Base-by-base conservation (phyloP, 2,797 vertebrate species). In the Hafferia zeledoni region DNA sequence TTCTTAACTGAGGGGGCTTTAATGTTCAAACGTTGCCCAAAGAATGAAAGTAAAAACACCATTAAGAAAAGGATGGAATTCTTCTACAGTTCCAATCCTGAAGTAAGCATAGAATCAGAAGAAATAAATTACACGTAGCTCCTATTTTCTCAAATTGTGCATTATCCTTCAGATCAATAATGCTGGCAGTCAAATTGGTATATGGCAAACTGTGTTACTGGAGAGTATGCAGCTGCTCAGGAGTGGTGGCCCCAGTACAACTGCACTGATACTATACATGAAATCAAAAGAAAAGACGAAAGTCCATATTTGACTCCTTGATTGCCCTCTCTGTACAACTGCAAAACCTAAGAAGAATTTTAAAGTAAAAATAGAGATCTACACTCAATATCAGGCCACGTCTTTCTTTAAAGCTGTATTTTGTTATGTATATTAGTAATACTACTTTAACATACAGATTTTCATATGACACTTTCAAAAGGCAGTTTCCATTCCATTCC, bases 301-400 rank as follows among this genome's bases (percentile, higher is more conserved):
- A 86, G 14, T 47, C 15, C 4, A 3, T 41, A 56, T 37, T n/a
- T 43, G 30, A 43, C 47, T 70, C 63, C 20, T 52, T 78, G 28
- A 35, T 24, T 55, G 27, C 50, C 19, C 61, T 85, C 31, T 79
- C 31, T 13, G 14, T 17, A n/a, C 5, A 78, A 33, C 16, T 70
- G 64, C 20, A 63, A 69, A 53, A 53, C 13, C 23, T 57, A 6
- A 28, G 15, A 55, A 19, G 44, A 83, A 77, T 88, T 90, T 85
- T 33, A 70, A 93, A 80, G 33, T 33, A 76, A 9, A 85, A 85
- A 55, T 28, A 31, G 24, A 80, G 19, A 63, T 19, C 27, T 50
- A 35, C 8, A 63, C 15, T 37, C 10, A 79, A 2, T 23, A 69
- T 46, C 2, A 28, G 15, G 4, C 12, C 2, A 1, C 1, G 3